These are phyloP conservation scores for Cherax quadricarinatus DNA, from an alignment of 1,140 invertebrate species.

Conservation along the genomic window DNA sequence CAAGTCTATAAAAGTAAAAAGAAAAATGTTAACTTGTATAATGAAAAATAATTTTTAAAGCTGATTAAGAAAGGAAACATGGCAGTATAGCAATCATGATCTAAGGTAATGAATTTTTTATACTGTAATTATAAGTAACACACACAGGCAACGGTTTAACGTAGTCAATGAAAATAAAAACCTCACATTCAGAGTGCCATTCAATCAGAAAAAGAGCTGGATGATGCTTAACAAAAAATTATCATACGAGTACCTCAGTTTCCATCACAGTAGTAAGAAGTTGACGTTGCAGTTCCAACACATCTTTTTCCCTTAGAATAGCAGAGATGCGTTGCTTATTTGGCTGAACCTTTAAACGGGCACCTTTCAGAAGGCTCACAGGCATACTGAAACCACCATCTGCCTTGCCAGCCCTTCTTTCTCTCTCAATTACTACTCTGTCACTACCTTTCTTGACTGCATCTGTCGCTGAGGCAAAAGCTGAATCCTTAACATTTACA, in stretches of 20 bases:
- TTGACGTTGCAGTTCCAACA: constrained; percentile 88
- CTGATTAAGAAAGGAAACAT: too few species aligned
- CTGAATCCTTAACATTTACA: background rate
- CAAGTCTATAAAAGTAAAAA: too few species aligned
- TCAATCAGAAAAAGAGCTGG: too few species aligned
- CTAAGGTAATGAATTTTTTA: too few species aligned
- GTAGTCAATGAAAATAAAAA: too few species aligned
- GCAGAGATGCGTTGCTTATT: constrained; percentile 84
- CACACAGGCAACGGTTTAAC: too few species aligned
- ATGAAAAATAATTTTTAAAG: too few species aligned
- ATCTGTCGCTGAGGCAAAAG: background rate
- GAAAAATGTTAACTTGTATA: too few species aligned
- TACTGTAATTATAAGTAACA: too few species aligned
- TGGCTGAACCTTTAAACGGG: constrained; percentile 73
- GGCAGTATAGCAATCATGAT: too few species aligned
- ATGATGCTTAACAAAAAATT: too few species aligned
- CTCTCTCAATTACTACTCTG: constrained; percentile 64
- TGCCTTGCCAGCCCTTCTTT: constrained; percentile 55
- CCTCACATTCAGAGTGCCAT: too few species aligned
- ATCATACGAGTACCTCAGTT: constrained; percentile 83
- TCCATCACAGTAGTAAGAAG: constrained; percentile 88
- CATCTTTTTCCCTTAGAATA: constrained; percentile 88
- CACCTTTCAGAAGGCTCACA: constrained; percentile 64
- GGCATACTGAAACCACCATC: constrained; percentile 71
- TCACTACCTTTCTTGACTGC: constrained; percentile 34